Conservation (phyloP, 2,888 invertebrate species). For the Cylindroiulus punctatus region DNA sequence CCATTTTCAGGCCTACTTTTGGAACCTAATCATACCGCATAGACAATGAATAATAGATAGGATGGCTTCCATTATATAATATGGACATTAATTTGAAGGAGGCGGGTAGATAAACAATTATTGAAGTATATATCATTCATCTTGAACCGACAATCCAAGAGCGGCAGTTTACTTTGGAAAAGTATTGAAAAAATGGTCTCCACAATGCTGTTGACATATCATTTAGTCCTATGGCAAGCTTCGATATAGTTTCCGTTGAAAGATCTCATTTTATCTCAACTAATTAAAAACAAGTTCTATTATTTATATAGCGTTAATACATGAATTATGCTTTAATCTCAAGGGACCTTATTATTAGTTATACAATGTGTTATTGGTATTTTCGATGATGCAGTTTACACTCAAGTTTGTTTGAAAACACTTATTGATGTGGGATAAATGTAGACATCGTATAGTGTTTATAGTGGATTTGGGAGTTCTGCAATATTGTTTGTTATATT, state of each 20-base stretch:
- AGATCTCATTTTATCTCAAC: not conserved
- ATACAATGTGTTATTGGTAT: not conserved
- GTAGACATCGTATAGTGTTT: no score
- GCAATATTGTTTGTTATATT: not conserved
- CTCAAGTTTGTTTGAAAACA: no score
- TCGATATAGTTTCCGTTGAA: not conserved
- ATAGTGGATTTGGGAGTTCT: not conserved
- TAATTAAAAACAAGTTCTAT: not conserved
- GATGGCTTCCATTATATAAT: constrained; percentile 43
- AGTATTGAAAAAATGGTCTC: not conserved
- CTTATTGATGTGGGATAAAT: no score
- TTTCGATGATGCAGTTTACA: not conserved
- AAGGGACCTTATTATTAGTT: not conserved
- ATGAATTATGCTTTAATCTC: not conserved
- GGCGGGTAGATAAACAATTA: constrained; percentile 47
- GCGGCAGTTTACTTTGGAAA: not conserved
- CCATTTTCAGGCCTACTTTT: not conserved
- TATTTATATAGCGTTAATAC: not conserved
- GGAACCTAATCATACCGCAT: constrained; percentile 44
- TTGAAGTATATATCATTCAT: constrained; percentile 39
- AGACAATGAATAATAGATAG: constrained; percentile 47
- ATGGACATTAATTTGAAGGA: constrained; percentile 40
- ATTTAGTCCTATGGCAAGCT: not conserved
- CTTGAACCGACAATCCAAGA: constrained; percentile 30
- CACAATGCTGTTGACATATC: not conserved